Base-by-base conservation (phyloP, 2,888 invertebrate species). In the Coronaproctus castanopsis region DNA sequence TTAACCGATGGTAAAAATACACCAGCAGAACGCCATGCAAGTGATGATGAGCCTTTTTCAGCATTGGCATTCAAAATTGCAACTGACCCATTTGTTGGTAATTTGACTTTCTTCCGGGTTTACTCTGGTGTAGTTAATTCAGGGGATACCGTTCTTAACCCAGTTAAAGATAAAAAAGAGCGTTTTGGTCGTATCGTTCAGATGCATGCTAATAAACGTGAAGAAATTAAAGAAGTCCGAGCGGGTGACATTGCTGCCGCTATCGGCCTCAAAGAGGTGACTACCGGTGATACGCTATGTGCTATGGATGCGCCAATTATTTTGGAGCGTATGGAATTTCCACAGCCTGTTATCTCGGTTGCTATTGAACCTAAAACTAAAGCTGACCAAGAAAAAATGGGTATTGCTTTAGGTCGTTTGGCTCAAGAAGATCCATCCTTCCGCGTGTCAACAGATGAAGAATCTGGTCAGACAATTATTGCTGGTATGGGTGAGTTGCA, bases 291-390 rank as follows among this genome's bases (percentile, higher is more conserved):
- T 52, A 62, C 62, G 14, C 24, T 62, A 8, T 60, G 55, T 21
- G 55, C 48, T 55, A 14, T 18, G 18, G 48, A 57, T 1, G 1
- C 23, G 20, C 55, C 56, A 5, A 62, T 64, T n/a, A 56, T 63
- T 14, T 48, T 65, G n/a, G 64, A 65, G 36, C 2, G 57, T 3
- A 65, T 65, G 62, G 57, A 54, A 18, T 66, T 65, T 52, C 64
- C 64, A 1, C 63, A 63, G 50, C 65, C 65, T 1, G 65, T 65
- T 14, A 65, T 65, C 22, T 19, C 19, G 19, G 18, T 63, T n/a
- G 63, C 65, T 10, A 56, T 65, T n/a, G 64, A 64, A 52, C 64
- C 64, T 19, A 64, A 64, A 55, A 59, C 62, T 18, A 62, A 61
- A 2, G 55, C 57, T 2, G 64, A 64, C 53, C 56, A 58, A 22